phyloP scores from a whole-genome alignment of 2,113 vertebrate species.

The Onychorhynchus coronatus region DNA sequence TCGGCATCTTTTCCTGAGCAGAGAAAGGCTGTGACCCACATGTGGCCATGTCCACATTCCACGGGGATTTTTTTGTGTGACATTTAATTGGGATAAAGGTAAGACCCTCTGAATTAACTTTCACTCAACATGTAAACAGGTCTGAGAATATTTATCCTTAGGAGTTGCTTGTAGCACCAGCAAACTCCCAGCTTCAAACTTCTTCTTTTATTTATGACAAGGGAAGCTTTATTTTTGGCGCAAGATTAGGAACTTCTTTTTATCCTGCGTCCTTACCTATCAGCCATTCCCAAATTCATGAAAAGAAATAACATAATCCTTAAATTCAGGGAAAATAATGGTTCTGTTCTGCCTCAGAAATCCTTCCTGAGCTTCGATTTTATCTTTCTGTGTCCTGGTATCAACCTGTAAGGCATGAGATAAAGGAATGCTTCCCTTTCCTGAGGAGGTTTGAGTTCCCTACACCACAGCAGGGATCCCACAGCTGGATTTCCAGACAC shows the following conservation, averaged over 20 bases:
- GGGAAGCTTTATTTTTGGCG: background rate
- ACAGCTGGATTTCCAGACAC: background rate
- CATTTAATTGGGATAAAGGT: background rate
- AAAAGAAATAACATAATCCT: background rate
- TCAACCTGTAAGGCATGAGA: background rate
- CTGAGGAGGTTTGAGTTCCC: background rate
- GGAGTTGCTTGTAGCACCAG: background rate
- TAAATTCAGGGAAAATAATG: background rate
- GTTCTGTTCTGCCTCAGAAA: background rate
- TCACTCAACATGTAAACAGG: background rate
- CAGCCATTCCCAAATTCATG: background rate
- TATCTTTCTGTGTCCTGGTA: fast-evolving
- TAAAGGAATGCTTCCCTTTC: background rate
- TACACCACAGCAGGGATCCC: background rate
- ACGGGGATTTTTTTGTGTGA: background rate
- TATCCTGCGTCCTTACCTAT: too few species aligned
- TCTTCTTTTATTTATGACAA: background rate
- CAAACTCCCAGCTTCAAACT: background rate
- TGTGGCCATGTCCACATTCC: background rate
- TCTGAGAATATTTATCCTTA: background rate
- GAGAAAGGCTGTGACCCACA: background rate
- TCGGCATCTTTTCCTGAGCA: background rate
- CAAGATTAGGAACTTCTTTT: background rate
- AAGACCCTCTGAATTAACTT: background rate
- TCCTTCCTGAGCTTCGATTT: background rate